Conservation (phyloP, 2,888 invertebrate species). For the Flexamia atlantica region DNA sequence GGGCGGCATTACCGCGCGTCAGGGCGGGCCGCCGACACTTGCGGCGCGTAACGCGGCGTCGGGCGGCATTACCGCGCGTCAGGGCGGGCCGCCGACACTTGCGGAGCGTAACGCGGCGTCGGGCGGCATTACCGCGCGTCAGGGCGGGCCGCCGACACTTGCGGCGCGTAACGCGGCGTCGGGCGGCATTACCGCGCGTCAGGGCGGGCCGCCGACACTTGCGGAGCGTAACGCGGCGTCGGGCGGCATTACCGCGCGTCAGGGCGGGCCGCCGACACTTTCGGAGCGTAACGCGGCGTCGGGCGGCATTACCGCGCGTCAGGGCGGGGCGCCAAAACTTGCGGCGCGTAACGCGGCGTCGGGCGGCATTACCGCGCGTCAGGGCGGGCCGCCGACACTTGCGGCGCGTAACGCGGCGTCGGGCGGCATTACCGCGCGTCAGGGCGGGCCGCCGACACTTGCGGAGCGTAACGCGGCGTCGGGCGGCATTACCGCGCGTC, state of each 20-base stretch:
- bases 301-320: too few species aligned
- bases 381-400: too few species aligned
- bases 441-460: neutral
- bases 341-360: slow-evolving; percentile 17
- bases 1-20: slow-evolving; percentile 9
- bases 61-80: too few species aligned
- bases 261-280: too few species aligned
- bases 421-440: too few species aligned
- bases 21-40: too few species aligned
- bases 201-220: neutral
- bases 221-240: slow-evolving; percentile 12
- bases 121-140: slow-evolving; percentile 9
- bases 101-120: slow-evolving; percentile 12
- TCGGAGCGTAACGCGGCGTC: too few species aligned
- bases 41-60: too few species aligned
- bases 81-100: neutral
- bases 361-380: slow-evolving; percentile 9
- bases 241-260: slow-evolving; percentile 9
- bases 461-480: slow-evolving; percentile 12
- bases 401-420: too few species aligned
- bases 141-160: too few species aligned
- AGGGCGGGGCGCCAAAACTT: neutral
- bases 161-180: too few species aligned
- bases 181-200: too few species aligned
- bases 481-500: slow-evolving; percentile 9